phyloP scores from a whole-genome alignment of 2,888 invertebrate genomes.

The Pterostichus niger region DNA sequence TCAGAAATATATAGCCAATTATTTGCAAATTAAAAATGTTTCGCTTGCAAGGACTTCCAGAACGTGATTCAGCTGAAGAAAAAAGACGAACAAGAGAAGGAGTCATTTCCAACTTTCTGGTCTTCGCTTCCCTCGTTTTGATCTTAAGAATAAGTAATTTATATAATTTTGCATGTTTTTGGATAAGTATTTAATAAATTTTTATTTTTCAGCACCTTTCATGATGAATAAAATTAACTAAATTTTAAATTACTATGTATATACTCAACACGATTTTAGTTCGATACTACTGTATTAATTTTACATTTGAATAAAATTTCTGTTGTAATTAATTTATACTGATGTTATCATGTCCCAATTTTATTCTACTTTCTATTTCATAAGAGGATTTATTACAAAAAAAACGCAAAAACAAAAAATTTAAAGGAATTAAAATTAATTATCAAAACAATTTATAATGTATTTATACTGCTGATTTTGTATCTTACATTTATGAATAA shows the following conservation, averaged over 20 bases:
- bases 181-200: constrained; percentile 20
- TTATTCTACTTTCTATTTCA: constrained; percentile 22
- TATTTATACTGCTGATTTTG: constrained; percentile 54
- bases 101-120: constrained; percentile 71
- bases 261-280: background rate
- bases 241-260: constrained; percentile 7
- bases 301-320: background rate
- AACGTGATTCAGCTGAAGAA: constrained; percentile 70
- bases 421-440: constrained; percentile 54
- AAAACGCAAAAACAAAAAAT: constrained; percentile 41
- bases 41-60: constrained; percentile 71
- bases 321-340: constrained; percentile 18
- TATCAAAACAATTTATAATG: constrained; percentile 62
- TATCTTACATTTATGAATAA: constrained; percentile 62
- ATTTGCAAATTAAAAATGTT: constrained; percentile 68
- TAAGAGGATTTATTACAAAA: constrained; percentile 17
- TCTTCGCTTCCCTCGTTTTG: constrained; percentile 71
- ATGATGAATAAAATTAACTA: constrained; percentile 54
- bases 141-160: constrained; percentile 71
- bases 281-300: constrained; percentile 22
- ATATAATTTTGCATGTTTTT: constrained; percentile 3
- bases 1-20: background rate
- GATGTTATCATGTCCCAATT: background rate
- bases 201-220: constrained; percentile 62
- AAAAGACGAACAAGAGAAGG: constrained; percentile 70